phyloP scores from a whole-genome alignment of 1,140 invertebrate genomes.

The Drosophila melanogaster region DNA sequence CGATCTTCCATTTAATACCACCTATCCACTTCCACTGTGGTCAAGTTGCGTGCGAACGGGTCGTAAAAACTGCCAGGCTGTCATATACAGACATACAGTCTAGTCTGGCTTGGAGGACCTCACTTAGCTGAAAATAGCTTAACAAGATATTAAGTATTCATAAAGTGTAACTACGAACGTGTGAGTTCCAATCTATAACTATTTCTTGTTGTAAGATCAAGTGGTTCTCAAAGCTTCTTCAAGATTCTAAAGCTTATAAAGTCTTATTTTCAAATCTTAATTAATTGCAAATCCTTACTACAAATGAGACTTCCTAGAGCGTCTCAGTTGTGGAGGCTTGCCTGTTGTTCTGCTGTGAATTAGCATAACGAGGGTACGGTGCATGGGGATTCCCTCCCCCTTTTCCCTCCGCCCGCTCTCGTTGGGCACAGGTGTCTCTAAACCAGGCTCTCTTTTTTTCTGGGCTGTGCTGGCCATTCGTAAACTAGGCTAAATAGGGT shows the following conservation, averaged over 20 bases:
- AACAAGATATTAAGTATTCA: too few relatives aligned
- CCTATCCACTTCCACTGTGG: background rate
- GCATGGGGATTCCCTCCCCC: slow-evolving; percentile 4
- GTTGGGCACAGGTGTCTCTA: slow-evolving; percentile 51
- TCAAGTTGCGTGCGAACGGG: slow-evolving; percentile 28
- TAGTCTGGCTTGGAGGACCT: slow-evolving; percentile 3
- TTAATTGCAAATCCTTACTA: too few relatives aligned
- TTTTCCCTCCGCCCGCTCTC: slow-evolving; percentile 1
- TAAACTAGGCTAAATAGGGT: slow-evolving; percentile 81
- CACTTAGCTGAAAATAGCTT: background rate
- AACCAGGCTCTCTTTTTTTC: slow-evolving; percentile 45
- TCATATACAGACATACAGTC: slow-evolving; percentile 28
- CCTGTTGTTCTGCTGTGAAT: slow-evolving; percentile 37
- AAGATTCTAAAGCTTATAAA: too few relatives aligned
- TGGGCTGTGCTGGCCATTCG: slow-evolving; percentile 22
- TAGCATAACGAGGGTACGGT: slow-evolving; percentile 53
- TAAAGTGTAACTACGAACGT: too few relatives aligned
- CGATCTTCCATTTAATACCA: slow-evolving; percentile 10
- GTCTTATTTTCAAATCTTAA: too few relatives aligned
- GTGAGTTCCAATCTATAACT: too few relatives aligned
- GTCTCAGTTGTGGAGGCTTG: slow-evolving; percentile 16
- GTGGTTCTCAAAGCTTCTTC: too few relatives aligned
- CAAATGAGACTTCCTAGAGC: background rate
- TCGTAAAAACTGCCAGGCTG: slow-evolving; percentile 41
- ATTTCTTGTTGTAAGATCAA: too few relatives aligned